Evolutionary conservation across 2,888 invertebrate genomes (phyloP).

Genomic region (Dermolepida albohirtum): DNA sequence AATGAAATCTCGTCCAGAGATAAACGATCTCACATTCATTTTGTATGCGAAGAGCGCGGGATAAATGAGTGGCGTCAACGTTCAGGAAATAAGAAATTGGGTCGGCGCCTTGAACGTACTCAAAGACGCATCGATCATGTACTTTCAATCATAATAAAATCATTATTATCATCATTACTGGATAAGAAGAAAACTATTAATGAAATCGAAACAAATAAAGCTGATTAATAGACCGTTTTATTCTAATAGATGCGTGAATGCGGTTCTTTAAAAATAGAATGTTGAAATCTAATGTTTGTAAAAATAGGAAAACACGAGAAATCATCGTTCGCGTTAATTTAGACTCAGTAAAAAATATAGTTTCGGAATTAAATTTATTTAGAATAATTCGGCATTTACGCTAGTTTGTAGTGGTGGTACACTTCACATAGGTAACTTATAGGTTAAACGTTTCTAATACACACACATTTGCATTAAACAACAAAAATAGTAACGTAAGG

Average conservation of each 20-base stretch:
- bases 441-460: no score
- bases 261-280: conserved; percentile 1
- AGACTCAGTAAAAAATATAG: not conserved
- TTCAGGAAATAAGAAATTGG: conserved; percentile 38
- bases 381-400: no score
- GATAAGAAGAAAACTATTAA: conserved; percentile 21
- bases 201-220: conserved; percentile 29
- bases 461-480: no score
- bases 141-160: conserved; percentile 38
- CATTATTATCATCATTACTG: conserved; percentile 17
- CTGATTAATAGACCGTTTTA: conserved; percentile 16
- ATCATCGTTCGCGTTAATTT: not conserved
- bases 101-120: conserved; percentile 33
- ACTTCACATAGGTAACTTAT: no score
- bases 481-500: no score
- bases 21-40: conserved; percentile 33
- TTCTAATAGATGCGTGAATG: conserved; percentile 2
- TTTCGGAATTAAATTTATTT: not conserved
- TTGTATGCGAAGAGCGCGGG: conserved; percentile 28
- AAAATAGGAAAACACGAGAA: not conserved
- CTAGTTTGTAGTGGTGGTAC: no score
- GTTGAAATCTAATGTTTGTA: no score
- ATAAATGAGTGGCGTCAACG: conserved; percentile 36
- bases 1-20: conserved; percentile 35
- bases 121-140: conserved; percentile 34